Base-by-base conservation (phyloP, 1,140 invertebrate species). In the Nebria ingens region DNA sequence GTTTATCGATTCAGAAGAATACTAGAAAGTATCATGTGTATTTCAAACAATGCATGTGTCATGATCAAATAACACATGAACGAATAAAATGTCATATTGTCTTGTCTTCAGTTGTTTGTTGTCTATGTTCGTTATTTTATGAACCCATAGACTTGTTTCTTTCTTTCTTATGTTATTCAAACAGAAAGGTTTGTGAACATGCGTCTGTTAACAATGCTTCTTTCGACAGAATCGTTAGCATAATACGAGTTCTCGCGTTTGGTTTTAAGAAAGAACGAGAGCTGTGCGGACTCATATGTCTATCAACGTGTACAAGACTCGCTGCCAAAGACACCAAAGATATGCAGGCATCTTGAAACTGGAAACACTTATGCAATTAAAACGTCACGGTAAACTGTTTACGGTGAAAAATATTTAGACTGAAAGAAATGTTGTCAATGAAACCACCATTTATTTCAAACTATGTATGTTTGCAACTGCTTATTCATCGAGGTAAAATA, bases 371-470 rank as follows among this genome's bases (percentile, higher is more conserved):
- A 17, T 3, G 40, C 40, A 45, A 45, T 45, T 45, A 45, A 45
- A 45, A 45, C 15, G 40, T 45, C 40, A 45, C 40, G 6, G 9
- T 45, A 45, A 45, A 45, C 6, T 11, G 15, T 45, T 45, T 45
- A 45, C 15, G 6, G 6, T 11, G 6, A 45, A 45, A 17, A 6
- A 45, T 11, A 45, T 45, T 17, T 45, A 17, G 40, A 11, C 6
- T 45, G 40, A 45, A 45, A 45, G 40, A 45, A 45, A 45, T 45
- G 40, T 17, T 45, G 40, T 34, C 25, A 34, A 34, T 34, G 25
- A 34, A n/a, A 34, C 25, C n/a, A 34, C 6, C 25, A 34, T 6
- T 34, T n/a, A n/a, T n/a, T n/a, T n/a, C n/a, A n/a, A n/a, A n/a
- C n/a, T n/a, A n/a, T n/a, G n/a, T n/a, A n/a, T n/a, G n/a, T n/a